Evolutionary conservation across 2,113 vertebrate genomes (phyloP).

Genomic region (Sarotherodon lohbergeri): DNA sequence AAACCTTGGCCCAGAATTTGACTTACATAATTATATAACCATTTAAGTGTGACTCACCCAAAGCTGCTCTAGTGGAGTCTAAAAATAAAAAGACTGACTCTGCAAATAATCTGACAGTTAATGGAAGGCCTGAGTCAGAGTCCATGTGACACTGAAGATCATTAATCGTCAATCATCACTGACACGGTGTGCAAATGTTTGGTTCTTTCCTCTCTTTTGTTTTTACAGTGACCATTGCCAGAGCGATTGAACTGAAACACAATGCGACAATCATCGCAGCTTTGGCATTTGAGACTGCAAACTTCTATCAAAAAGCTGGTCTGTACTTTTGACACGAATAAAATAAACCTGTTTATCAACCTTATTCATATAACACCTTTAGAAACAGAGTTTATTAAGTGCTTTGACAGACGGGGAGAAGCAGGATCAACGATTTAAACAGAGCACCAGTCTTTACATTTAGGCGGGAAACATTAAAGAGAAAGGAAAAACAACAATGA

Average conservation of each 20-base stretch:
- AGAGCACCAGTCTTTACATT: not conserved
- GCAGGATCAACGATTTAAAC: not conserved
- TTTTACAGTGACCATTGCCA: slow-evolving; percentile 89
- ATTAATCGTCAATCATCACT: not conserved
- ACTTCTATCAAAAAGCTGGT: slow-evolving; percentile 97
- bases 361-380: not conserved
- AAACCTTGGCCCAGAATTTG: not conserved
- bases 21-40: not conserved
- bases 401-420: not conserved
- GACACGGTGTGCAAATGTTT: not conserved
- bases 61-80: not conserved
- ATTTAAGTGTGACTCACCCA: not conserved
- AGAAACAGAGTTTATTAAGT: not conserved
- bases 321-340: slow-evolving; percentile 30
- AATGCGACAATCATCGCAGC: slow-evolving; percentile 88
- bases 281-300: slow-evolving; percentile 90
- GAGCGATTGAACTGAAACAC: slow-evolving; percentile 96
- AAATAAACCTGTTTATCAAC: not conserved
- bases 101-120: not conserved
- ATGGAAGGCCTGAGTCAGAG: not conserved
- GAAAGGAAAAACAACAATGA: not conserved
- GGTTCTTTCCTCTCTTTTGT: not conserved
- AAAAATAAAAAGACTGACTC: not conserved
- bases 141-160: not conserved
- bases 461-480: not conserved